Evolutionary conservation across 2,113 vertebrate genomes (phyloP), one percentile per base, ranked within the genome.

Genomic region (Microtus pennsylvanicus): DNA sequence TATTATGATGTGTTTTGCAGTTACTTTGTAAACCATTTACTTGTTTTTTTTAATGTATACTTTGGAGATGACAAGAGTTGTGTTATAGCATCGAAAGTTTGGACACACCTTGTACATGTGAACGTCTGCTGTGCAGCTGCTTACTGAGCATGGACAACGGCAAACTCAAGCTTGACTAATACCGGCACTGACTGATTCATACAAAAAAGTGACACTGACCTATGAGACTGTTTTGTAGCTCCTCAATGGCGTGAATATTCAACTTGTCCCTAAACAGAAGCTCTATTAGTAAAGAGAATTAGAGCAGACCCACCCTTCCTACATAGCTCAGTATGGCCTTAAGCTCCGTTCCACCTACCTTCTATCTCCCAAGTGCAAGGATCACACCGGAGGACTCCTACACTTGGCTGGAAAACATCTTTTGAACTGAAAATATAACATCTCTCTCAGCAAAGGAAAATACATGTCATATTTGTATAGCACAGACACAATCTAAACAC

Each of bases 191-290:
- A 87, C 3, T 47, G 95, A 1, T 96, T 95, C 52, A 45, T 81
- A 78, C 3, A 5, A 76, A 93, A 61, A 95, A 95, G 92, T 94
- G 83, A 4, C 14, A 33, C 17, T 83, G 30, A 93, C 87, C 52
- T 69, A 85, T 26, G 24, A 85, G 30, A 42, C 55, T 63, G 14
- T 70, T 78, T 47, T 86, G 63, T 70, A 80, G 82, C 86, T 96
- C 94, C 76, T 87, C 94, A 90, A 95, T 87, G 74, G 70, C 58
- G 47, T 90, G 91, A 89, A 77, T 3, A 19, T 69, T 87, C 82
- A 82, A 58, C 38, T 58, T 87, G 1, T 77, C 81, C n/a, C 30
- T 21, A 86, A 91, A 81, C 83, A 74, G 1, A 85, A 72, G 55
- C 16, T 63, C 4, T 42, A 1, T 85, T 78, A 52, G 30, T n/a